Evolutionary conservation across 2,113 vertebrate genomes (phyloP).

Genomic region (Protobothrops mucrosquamatus): DNA sequence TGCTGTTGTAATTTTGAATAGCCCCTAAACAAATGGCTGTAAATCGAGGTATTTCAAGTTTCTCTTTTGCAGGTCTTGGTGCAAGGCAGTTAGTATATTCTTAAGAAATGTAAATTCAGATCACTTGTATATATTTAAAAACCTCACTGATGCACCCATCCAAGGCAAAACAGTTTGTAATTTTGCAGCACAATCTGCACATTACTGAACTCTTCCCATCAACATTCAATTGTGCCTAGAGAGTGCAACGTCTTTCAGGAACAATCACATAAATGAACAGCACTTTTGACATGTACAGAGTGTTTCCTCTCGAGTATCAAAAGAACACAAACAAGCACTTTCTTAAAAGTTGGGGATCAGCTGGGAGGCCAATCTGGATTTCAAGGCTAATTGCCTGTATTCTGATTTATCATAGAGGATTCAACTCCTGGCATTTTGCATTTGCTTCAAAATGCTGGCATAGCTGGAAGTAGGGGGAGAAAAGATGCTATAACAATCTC

Average conservation of each 20-base stretch:
- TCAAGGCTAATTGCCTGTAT: constrained; percentile 52
- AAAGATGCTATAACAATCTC: constrained; percentile 56
- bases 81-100: neutral
- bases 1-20: too few relatives aligned
- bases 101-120: neutral
- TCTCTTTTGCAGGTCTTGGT: neutral
- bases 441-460: constrained; percentile 47
- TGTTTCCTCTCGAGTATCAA: constrained; percentile 2
- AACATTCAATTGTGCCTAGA: neutral
- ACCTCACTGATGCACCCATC: neutral
- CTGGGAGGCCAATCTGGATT: constrained; percentile 63
- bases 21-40: too few relatives aligned
- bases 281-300: neutral
- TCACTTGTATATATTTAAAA: neutral
- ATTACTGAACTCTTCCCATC: neutral
- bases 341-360: constrained; percentile 64
- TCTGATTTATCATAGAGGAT: constrained; percentile 65
- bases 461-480: constrained; percentile 43
- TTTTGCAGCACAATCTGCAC: neutral
- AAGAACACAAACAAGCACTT: constrained; percentile 14
- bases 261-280: fast-evolving
- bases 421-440: constrained; percentile 61
- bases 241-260: neutral
- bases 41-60: too few relatives aligned
- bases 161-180: neutral